These are phyloP conservation scores for Poeciliopsis turrubarensis DNA, from an alignment of 2,113 vertebrate species.

Conservation along the genomic window DNA sequence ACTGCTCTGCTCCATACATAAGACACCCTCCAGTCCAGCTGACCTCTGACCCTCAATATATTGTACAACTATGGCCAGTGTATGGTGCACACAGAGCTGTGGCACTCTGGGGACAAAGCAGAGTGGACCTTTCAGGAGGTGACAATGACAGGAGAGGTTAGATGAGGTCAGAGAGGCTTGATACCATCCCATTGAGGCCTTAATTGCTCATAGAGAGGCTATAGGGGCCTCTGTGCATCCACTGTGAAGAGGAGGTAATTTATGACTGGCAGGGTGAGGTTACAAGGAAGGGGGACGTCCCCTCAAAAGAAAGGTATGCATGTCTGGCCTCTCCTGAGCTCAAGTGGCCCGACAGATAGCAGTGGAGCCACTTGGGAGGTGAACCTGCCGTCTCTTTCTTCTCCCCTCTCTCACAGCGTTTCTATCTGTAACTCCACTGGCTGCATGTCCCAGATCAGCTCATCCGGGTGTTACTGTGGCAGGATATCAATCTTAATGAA, in stretches of 20 bases:
- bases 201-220: constrained; percentile 76
- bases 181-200: constrained; percentile 72
- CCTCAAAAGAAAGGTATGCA: constrained; percentile 73
- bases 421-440: constrained; percentile 39
- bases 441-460: constrained; percentile 58
- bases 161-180: constrained; percentile 72
- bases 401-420: constrained; percentile 40
- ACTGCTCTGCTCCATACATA: constrained; percentile 29
- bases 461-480: constrained; percentile 59
- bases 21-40: constrained; percentile 37
- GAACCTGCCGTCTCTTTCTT: constrained; percentile 49
- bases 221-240: constrained; percentile 74
- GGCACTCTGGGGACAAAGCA: constrained; percentile 62
- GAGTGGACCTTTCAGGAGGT: constrained; percentile 65
- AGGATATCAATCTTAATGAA: constrained; percentile 78
- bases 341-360: constrained; percentile 68
- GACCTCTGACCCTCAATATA: constrained; percentile 65
- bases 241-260: constrained; percentile 76
- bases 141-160: constrained; percentile 72
- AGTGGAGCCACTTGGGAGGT: constrained; percentile 75
- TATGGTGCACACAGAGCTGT: constrained; percentile 31
- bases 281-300: constrained; percentile 58
- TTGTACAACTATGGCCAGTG: constrained; percentile 34
- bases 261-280: constrained; percentile 76
- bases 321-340: constrained; percentile 65